These are phyloP conservation scores for Motacilla alba DNA, from an alignment of 2,113 vertebrate species.

Conservation along the genomic window DNA sequence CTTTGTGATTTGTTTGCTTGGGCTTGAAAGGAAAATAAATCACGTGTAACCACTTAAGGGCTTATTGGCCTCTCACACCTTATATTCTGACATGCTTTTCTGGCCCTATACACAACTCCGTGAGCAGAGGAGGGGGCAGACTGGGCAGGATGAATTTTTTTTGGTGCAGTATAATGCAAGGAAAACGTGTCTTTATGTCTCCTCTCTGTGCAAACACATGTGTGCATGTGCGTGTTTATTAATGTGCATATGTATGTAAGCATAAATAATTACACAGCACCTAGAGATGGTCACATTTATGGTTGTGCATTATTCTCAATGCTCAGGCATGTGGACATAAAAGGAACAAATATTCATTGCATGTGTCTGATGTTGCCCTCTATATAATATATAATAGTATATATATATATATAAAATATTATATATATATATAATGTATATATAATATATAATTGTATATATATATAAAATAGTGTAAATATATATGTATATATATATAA, in stretches of 20 bases:
- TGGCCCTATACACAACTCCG: not conserved
- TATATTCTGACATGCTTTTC: not conserved
- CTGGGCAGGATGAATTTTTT: not conserved
- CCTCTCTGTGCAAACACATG: not conserved
- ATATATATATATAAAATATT: too few relatives aligned
- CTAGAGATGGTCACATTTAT: not conserved
- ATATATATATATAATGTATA: too few relatives aligned
- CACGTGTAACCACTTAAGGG: not conserved
- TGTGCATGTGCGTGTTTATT: not conserved
- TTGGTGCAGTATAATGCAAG: accelerated
- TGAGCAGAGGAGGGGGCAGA: not conserved
- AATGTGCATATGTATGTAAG: not conserved
- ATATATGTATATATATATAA: too few relatives aligned
- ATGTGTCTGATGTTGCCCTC: not conserved
- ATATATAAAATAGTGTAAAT: too few relatives aligned
- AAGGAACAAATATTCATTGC: not conserved
- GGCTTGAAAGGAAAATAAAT: not conserved
- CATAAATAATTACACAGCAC: not conserved
- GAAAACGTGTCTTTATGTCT: not conserved
- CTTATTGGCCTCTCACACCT: not conserved
- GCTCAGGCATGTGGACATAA: not conserved
- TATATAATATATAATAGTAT: not conserved
- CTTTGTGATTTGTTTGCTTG: not conserved
- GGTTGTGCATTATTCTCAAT: not conserved
- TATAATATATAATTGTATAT: too few relatives aligned